phyloP scores from a whole-genome alignment of 2,113 vertebrate genomes.

The Oreotrochilus melanogaster region DNA sequence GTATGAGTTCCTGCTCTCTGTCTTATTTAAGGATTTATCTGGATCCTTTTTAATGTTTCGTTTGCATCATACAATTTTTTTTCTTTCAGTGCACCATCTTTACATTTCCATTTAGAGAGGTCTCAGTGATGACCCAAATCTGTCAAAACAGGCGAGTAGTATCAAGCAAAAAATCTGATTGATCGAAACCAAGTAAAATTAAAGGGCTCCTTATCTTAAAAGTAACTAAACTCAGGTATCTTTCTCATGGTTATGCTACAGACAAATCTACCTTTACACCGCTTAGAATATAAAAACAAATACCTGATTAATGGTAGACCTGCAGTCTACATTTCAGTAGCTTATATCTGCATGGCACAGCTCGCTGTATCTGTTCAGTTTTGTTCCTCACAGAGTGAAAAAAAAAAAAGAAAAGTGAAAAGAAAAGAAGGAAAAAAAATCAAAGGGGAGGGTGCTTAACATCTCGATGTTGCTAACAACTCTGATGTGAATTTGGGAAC shows the following conservation, averaged over 20 bases:
- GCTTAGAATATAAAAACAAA: not conserved
- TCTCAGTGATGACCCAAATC: slow-evolving; percentile 48
- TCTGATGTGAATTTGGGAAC: not conserved
- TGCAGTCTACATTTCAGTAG: not conserved
- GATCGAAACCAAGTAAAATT: not conserved
- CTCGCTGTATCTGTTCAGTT: not conserved
- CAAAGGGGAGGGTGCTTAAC: not conserved
- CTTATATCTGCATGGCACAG: not conserved
- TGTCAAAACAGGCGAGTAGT: slow-evolving; percentile 40
- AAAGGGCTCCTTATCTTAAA: not conserved
- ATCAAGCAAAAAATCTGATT: slow-evolving; percentile 6
- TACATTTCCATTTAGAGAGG: not conserved
- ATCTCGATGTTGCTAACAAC: not conserved
- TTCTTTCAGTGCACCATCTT: slow-evolving; percentile 4
- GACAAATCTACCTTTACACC: not conserved
- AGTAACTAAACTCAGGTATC: not conserved
- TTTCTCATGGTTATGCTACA: not conserved
- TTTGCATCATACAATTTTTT: not conserved
- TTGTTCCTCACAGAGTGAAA: not conserved
- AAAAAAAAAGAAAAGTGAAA: not conserved
- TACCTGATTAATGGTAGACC: not conserved
- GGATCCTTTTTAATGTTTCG: not conserved
- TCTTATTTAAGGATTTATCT: slow-evolving; percentile 33
- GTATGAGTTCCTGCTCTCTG: not conserved
- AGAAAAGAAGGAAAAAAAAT: too few species aligned